Percentiles rank a stretch among this genome's conserved stretches.
phyloP scores from a whole-genome alignment of 64 coral and sea anemone species.

The Catalaphyllia jardinei region DNA sequence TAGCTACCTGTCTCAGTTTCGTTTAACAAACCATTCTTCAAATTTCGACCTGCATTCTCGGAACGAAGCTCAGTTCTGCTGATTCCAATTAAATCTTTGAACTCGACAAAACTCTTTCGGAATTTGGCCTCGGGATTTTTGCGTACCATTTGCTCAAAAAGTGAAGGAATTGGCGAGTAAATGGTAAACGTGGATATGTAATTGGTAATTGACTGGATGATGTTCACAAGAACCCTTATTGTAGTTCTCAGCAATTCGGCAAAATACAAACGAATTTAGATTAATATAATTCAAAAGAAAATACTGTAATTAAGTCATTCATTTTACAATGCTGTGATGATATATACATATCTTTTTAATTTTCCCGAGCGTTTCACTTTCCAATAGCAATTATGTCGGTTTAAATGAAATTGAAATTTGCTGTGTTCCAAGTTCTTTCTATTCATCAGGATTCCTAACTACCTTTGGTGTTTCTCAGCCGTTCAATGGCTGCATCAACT shows the following conservation, averaged over 20 bases:
- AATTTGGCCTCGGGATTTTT: not conserved
- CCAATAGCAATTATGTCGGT: not conserved
- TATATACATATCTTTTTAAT: not conserved
- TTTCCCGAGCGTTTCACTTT: not conserved
- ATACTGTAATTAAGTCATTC: not conserved
- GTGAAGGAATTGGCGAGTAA: not conserved
- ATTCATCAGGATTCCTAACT: not conserved
- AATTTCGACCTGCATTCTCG: too few species aligned
- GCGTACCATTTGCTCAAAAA: not conserved
- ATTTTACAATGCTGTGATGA: not conserved
- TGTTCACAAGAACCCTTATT: not conserved
- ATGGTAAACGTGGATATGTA: not conserved
- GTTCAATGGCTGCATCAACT: slow-evolving; percentile 36
- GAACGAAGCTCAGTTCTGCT: too few species aligned
- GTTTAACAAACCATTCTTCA: too few species aligned
- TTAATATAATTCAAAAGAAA: not conserved
- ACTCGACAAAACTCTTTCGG: not conserved
- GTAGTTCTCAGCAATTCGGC: not conserved
- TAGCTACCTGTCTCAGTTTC: too few species aligned
- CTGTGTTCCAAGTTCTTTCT: not conserved
- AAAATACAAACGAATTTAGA: not conserved
- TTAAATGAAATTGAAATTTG: not conserved
- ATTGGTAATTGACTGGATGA: not conserved
- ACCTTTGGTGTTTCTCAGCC: slow-evolving; percentile 51
- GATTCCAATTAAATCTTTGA: too few species aligned